These are phyloP conservation scores for Sebastes umbrosus DNA, from an alignment of 2,797 vertebrate genomes.

Conservation along the genomic window DNA sequence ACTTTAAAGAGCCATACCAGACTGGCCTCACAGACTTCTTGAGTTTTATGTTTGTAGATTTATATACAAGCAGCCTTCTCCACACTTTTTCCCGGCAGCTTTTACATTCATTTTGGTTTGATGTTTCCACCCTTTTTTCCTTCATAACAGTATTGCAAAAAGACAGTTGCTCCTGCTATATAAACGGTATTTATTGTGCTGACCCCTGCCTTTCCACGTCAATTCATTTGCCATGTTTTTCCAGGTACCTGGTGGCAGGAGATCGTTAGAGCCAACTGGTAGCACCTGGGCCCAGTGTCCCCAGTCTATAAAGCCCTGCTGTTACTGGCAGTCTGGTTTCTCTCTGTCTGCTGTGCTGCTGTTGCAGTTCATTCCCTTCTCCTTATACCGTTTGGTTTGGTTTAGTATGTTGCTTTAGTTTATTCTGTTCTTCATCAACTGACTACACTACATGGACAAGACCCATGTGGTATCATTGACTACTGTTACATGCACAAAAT, in stretches of 20 bases:
- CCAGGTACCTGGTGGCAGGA: too few relatives aligned
- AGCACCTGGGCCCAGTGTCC: neutral
- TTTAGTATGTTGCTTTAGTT: too few relatives aligned
- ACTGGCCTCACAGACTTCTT: neutral
- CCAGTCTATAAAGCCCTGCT: neutral
- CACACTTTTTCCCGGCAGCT: neutral
- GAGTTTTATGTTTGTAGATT: neutral
- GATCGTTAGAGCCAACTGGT: neutral
- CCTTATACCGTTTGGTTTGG: too few relatives aligned
- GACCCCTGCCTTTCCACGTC: neutral
- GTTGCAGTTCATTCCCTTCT: fast-evolving
- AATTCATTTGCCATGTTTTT: neutral
- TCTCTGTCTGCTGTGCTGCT: neutral
- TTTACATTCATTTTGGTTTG: neutral
- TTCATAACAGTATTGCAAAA: neutral
- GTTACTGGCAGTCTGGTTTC: neutral
- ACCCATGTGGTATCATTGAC: neutral
- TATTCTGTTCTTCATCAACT: neutral
- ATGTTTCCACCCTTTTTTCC: neutral
- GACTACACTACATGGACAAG: neutral
- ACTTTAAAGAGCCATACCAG: neutral
- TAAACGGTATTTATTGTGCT: neutral
- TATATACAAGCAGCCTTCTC: neutral
- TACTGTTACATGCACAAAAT: too few relatives aligned
- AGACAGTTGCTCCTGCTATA: neutral